Conservation (phyloP, 2,113 vertebrate species). For the Silurus asotus region DNA sequence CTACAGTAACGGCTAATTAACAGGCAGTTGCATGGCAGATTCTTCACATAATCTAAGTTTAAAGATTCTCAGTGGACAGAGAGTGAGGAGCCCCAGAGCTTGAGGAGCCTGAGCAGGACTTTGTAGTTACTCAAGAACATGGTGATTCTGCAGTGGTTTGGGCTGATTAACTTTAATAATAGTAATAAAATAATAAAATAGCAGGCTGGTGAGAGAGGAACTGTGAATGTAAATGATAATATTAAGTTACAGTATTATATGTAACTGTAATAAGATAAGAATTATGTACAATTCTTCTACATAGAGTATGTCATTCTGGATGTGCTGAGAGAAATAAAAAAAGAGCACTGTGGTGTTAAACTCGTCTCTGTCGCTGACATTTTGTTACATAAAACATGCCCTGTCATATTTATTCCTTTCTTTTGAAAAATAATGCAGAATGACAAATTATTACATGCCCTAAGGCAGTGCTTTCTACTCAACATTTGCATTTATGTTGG, state of each 20-base stretch:
- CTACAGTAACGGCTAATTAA: background rate
- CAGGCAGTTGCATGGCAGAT: background rate
- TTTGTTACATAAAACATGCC: background rate
- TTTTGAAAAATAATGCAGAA: background rate
- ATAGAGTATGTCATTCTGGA: background rate
- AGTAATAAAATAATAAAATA: background rate
- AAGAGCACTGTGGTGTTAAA: background rate
- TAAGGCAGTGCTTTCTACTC: background rate
- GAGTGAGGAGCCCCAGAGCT: background rate
- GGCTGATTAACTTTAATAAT: background rate
- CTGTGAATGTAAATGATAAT: background rate
- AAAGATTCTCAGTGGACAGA: background rate
- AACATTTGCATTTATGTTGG: background rate
- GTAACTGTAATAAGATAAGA: background rate
- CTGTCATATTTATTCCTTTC: background rate
- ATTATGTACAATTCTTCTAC: background rate
- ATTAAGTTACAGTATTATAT: background rate
- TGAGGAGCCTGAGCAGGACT: too few species aligned
- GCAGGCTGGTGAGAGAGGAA: background rate
- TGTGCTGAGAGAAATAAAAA: background rate
- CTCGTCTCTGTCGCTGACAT: background rate
- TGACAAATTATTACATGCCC: background rate
- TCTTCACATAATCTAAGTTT: background rate
- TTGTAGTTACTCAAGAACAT: background rate
- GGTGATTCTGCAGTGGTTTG: background rate